Percentiles rank a stretch among this genome's conserved stretches.
Conservation (phyloP, 2,113 vertebrate species). For the Sula dactylatra region DNA sequence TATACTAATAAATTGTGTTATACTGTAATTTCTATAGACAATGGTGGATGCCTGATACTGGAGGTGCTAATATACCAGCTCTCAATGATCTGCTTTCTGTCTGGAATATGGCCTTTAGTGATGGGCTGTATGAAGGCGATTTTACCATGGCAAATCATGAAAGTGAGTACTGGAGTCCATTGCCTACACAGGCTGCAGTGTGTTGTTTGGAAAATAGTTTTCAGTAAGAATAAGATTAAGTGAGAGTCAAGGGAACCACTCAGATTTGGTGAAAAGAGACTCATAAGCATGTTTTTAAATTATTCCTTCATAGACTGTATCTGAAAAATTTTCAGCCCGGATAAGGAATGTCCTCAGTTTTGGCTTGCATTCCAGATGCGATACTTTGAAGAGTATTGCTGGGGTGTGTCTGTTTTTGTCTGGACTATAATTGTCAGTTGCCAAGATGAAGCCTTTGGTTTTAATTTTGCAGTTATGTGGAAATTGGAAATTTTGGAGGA, state of each 20-base stretch:
- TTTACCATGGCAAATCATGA: constrained; percentile 94
- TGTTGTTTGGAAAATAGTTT: background rate
- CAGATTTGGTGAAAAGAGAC: background rate
- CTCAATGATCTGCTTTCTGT: constrained; percentile 95
- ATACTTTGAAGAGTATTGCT: background rate
- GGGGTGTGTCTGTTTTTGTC: background rate
- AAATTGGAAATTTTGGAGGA: background rate
- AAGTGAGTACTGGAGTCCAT: constrained; percentile 79
- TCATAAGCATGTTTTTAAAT: background rate
- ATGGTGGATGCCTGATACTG: constrained; percentile 99
- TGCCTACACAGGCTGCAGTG: background rate
- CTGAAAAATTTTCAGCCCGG: background rate
- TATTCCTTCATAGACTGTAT: background rate
- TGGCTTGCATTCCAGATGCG: background rate
- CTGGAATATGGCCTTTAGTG: constrained; percentile 98
- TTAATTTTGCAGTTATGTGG: background rate
- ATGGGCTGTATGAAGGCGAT: constrained; percentile 95
- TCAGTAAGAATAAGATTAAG: background rate
- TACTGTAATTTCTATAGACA: constrained; percentile 75
- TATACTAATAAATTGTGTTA: background rate
- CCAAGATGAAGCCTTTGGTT: background rate
- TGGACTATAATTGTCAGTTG: background rate
- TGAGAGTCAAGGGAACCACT: background rate
- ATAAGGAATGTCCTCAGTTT: background rate
- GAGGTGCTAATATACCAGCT: constrained; percentile 95